Evolutionary conservation across 2,888 invertebrate genomes (phyloP).

Genomic region (Dolomedes plantarius): DNA sequence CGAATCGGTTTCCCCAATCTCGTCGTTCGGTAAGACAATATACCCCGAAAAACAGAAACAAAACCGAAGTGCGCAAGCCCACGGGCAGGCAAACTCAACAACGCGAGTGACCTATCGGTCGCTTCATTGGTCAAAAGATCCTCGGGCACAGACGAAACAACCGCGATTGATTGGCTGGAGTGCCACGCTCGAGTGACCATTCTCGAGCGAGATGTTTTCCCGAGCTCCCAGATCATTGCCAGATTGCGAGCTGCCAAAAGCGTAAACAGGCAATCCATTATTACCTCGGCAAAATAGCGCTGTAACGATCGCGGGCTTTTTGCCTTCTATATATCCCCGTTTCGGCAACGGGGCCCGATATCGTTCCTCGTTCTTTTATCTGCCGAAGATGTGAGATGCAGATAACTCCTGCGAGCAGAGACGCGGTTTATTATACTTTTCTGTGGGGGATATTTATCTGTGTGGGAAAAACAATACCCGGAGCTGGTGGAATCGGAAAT

Average conservation of each 20-base stretch:
- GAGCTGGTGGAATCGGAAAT: neutral
- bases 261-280: constrained; percentile 48
- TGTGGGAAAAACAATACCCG: neutral
- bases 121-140: constrained; percentile 55
- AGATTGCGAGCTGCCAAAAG: constrained; percentile 48
- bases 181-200: constrained; percentile 42
- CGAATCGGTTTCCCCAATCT: too few species aligned
- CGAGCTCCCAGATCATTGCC: constrained; percentile 54
- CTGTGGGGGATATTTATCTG: neutral
- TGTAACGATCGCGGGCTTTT: too few species aligned
- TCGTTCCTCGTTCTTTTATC: too few species aligned
- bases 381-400: neutral
- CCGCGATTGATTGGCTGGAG: constrained; percentile 42
- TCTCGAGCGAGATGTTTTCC: constrained; percentile 59
- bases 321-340: too few species aligned
- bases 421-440: neutral
- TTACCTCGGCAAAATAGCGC: too few species aligned
- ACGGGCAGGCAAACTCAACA: neutral
- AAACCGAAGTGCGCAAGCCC: neutral
- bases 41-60: neutral
- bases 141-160: constrained; percentile 17
- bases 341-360: too few species aligned
- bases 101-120: constrained; percentile 23
- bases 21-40: too few species aligned
- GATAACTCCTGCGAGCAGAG: neutral